Conservation (phyloP, 1,140 invertebrate species). For the Apocrypta bakeri region DNA sequence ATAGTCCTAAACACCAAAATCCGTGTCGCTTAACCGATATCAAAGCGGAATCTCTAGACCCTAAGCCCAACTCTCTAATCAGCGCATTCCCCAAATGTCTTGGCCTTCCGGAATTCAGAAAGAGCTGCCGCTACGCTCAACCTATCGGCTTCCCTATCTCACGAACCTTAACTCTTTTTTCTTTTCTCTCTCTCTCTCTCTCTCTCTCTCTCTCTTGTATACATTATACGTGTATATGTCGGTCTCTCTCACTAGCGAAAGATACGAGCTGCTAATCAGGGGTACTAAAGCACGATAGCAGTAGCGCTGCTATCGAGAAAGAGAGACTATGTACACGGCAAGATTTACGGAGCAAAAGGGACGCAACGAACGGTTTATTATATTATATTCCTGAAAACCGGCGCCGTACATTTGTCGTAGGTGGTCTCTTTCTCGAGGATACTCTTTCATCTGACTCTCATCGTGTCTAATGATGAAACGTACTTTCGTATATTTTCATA, state of each 20-base stretch:
- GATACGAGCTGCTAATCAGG: conserved; percentile 67
- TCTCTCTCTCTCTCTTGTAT: not conserved
- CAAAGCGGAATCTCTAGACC: conserved; percentile 44
- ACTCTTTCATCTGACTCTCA: not conserved
- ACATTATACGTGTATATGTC: not conserved
- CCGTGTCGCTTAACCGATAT: conserved; percentile 35
- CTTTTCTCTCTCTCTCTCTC: not conserved
- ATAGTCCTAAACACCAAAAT: conserved; percentile 42
- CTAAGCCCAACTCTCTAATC: conserved; percentile 28
- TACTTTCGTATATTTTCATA: not conserved
- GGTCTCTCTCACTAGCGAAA: not conserved
- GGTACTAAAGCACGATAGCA: conserved; percentile 73
- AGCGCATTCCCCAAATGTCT: conserved; percentile 49
- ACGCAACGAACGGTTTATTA: conserved; percentile 12
- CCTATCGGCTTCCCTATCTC: conserved; percentile 29
- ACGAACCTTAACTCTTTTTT: not conserved
- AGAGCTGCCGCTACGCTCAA: conserved; percentile 12
- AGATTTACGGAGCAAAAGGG: conserved; percentile 38
- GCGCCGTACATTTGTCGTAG: conserved; percentile 73
- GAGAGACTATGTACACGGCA: conserved; percentile 53
- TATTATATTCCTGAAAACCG: conserved; percentile 70
- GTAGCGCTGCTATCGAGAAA: conserved; percentile 65
- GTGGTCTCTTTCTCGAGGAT: conserved; percentile 60
- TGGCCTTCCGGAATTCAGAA: conserved; percentile 46
- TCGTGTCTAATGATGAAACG: not conserved